These are phyloP conservation scores for Edolisoma coerulescens DNA, from an alignment of 2,113 vertebrate genomes.

Conservation along the genomic window DNA sequence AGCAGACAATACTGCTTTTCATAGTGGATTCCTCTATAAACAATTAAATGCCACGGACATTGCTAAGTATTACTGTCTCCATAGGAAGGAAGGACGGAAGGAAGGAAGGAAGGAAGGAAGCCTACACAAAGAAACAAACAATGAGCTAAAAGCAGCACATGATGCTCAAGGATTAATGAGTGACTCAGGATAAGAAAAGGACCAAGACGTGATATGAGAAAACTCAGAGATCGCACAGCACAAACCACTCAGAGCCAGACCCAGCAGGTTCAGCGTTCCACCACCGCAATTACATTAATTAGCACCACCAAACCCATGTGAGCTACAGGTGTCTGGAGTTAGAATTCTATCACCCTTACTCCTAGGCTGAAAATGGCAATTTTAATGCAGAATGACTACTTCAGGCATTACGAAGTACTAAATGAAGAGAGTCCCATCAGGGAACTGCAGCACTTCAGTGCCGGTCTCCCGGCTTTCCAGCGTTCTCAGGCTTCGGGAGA, in stretches of 20 bases:
- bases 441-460: accelerated
- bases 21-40: not conserved
- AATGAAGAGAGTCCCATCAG: accelerated
- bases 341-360: accelerated
- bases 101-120: no score
- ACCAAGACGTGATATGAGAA: not conserved
- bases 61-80: not conserved
- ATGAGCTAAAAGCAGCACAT: not conserved
- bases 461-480: accelerated
- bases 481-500: accelerated
- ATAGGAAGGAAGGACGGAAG: no score
- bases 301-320: accelerated
- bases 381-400: not conserved
- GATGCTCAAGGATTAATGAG: not conserved
- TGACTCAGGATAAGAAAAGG: not conserved
- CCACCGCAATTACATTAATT: accelerated
- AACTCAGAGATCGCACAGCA: accelerated
- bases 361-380: accelerated
- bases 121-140: not conserved
- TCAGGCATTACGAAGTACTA: accelerated
- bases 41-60: not conserved
- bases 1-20: not conserved
- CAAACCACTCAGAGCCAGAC: no score
- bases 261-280: not conserved
- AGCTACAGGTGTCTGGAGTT: no score